A percentile compares a stretch with the other conserved stretches of the same genome.
Conservation (phyloP, 1,140 invertebrate species). For the Littorina saxatilis region DNA sequence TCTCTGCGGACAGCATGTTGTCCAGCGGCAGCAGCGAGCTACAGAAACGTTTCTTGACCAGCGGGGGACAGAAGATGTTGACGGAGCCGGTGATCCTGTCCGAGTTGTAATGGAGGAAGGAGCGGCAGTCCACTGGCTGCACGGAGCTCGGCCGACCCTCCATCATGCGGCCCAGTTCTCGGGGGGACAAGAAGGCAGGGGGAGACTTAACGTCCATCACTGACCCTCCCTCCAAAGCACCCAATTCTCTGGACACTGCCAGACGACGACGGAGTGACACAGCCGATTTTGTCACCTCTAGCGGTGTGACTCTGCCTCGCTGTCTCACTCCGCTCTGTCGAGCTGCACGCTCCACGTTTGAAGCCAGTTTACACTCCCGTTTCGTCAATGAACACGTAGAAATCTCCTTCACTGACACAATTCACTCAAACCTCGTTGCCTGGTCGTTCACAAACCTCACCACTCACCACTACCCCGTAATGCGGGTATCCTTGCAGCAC, state of each 20-base stretch:
- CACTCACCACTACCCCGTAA: not conserved
- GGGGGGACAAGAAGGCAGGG: constrained; percentile 31
- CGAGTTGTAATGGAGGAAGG: constrained; percentile 43
- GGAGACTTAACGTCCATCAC: not conserved
- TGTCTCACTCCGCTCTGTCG: not conserved
- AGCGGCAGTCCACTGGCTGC: constrained; percentile 42
- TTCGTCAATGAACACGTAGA: too few relatives aligned
- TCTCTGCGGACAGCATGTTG: constrained; percentile 36
- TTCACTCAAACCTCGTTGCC: too few relatives aligned
- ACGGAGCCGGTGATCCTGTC: constrained; percentile 40
- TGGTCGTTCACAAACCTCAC: not conserved
- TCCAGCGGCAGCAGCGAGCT: constrained; percentile 36
- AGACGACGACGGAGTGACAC: not conserved
- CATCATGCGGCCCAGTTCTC: constrained; percentile 32
- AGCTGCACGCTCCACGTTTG: not conserved
- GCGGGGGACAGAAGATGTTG: constrained; percentile 42
- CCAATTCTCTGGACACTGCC: not conserved
- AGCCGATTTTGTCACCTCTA: too few relatives aligned
- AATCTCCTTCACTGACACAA: not conserved
- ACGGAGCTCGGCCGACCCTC: constrained; percentile 19
- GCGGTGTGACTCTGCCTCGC: not conserved
- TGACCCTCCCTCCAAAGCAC: not conserved
- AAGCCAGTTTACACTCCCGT: too few relatives aligned
- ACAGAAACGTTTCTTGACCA: constrained; percentile 40
- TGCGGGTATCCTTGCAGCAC: not conserved